Base-by-base conservation (phyloP, 2,113 vertebrate species). In the Micronycteris hirsuta region DNA sequence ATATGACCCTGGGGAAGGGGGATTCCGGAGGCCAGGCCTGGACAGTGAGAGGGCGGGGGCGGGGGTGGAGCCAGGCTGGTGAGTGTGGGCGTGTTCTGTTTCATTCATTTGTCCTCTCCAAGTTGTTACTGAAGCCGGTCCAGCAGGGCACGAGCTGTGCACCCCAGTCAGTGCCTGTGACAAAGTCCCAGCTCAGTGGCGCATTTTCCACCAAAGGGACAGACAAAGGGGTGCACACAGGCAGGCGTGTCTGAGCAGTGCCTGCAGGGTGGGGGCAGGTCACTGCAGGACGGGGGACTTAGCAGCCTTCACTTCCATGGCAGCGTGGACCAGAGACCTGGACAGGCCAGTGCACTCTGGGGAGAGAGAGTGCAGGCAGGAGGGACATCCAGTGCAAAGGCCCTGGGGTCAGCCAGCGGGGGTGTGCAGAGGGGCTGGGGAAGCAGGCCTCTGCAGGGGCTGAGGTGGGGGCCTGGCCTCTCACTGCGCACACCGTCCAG, bases 101-200 rank as follows among this genome's bases (percentile, higher is more conserved):
- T 33, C 82, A 82, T 82, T 88, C 49, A 41, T 76, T 33, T 1
- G 10, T 78, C 26, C 38, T 70, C 20, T 8, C 14, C 33, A 31
- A 45, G 68, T 38, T 11, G 31, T 61, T 22, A 8, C 3, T 2
- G 26, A 54, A 33, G 22, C 73, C 54, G 7, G 26, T 4, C 20
- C 22, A 24, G 93, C 20, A 12, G 2, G 6, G 33, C 2, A 1
- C 1, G 0, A 0, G 41, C 1, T 8, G 1, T 7, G 38, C 76
- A n/a, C n/a, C n/a, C n/a, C n/a, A 2, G 15, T 7, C 67, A 20
- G 41, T 1, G 3, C n/a, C 0, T 5, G 0, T 0, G 74, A 15
- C n/a, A 0, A 0, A 33, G 20, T 10, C 58, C 19, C 43, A 54
- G 81, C 14, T 2, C 41, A 43, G 0, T 22, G 49, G 33, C 1